Conservation (phyloP, 2,888 invertebrate genomes). For the Linyphia triangularis region DNA sequence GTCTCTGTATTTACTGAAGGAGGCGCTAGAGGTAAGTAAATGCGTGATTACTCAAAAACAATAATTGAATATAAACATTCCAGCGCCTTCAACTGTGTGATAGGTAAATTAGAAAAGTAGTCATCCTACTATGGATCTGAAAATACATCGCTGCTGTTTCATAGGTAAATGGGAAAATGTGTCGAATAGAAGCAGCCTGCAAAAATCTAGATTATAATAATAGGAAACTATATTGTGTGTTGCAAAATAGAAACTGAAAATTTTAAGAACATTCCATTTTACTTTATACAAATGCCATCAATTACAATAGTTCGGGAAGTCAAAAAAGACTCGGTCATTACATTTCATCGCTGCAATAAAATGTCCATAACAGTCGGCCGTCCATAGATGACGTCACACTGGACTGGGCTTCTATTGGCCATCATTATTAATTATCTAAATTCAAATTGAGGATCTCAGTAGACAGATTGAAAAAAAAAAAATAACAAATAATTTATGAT, state of each 20-base stretch:
- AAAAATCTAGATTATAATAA: conserved; percentile 65
- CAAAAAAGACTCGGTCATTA: conserved; percentile 13
- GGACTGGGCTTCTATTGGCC: too few species aligned
- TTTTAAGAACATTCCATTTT: conserved; percentile 1
- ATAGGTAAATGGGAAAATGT: conserved; percentile 64
- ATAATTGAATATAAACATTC: conserved; percentile 54
- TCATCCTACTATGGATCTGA: conserved; percentile 53
- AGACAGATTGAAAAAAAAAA: too few species aligned
- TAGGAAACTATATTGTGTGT: conserved; percentile 59
- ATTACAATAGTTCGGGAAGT: conserved; percentile 32
- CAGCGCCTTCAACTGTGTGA: conserved; percentile 74
- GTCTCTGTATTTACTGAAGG: conserved; percentile 70
- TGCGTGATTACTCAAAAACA: conserved; percentile 40
- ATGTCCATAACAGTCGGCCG: conserved; percentile 47
- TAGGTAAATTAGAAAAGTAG: conserved; percentile 73
- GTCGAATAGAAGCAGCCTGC: conserved; percentile 62
- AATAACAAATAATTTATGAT: too few species aligned
- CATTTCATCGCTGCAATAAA: conserved; percentile 24
- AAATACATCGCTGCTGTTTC: conserved; percentile 72
- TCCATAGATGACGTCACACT: conserved; percentile 64
- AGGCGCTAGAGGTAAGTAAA: conserved; percentile 72
- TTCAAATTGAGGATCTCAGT: neutral
- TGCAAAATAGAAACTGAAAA: conserved; percentile 42
- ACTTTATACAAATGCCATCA: conserved; percentile 22
- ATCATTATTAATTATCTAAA: neutral